Evolutionary conservation across 2,888 invertebrate genomes (phyloP).

Genomic region (Eupithecia inturbata): DNA sequence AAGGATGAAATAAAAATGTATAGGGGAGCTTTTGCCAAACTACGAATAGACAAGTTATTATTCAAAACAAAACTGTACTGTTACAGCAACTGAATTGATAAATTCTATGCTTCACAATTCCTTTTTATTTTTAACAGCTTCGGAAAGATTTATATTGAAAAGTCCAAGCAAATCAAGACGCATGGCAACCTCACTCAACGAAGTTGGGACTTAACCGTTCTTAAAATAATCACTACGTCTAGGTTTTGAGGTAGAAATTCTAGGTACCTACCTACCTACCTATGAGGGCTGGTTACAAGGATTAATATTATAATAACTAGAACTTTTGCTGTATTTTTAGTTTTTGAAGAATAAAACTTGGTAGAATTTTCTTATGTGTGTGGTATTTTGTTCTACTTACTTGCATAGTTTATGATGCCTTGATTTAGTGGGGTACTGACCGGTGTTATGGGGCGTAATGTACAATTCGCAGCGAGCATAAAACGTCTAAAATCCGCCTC

Average conservation of each 20-base stretch:
- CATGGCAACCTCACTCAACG: constrained; percentile 1
- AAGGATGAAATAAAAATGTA: no score
- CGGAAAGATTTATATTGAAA: background rate
- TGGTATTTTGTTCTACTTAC: background rate
- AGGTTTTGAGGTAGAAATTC: constrained; percentile 22
- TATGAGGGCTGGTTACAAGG: background rate
- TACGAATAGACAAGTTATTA: no score
- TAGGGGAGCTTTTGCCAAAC: no score
- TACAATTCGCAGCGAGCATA: no score
- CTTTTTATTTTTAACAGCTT: no score
- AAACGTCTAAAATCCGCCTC: no score
- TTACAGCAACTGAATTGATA: no score
- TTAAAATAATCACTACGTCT: constrained; percentile 31
- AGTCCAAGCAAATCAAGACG: background rate
- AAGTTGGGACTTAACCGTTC: constrained; percentile 26
- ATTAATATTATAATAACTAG: background rate
- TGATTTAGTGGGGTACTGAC: no score
- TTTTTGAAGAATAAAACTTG: background rate
- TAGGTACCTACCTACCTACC: background rate
- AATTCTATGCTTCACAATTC: no score
- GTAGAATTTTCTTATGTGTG: background rate
- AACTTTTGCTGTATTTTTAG: background rate
- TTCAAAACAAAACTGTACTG: no score
- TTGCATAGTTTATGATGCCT: background rate
- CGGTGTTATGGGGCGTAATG: no score